phyloP scores from a whole-genome alignment of 2,113 vertebrate genomes.

The Phodopus roborovskii region DNA sequence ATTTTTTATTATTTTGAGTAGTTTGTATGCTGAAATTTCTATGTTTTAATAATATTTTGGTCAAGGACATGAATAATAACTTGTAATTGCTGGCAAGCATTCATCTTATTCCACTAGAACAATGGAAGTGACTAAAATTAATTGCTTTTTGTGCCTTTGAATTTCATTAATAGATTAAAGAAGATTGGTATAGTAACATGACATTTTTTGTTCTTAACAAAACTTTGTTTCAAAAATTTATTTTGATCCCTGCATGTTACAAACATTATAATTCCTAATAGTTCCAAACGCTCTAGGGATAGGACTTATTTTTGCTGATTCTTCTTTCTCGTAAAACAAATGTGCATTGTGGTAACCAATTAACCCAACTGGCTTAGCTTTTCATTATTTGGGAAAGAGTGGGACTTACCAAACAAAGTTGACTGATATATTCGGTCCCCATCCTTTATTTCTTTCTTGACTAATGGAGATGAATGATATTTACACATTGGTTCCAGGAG shows the following conservation, averaged over 20 bases:
- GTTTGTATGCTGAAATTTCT: background rate
- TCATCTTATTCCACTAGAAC: background rate
- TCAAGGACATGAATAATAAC: background rate
- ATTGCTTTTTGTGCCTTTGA: background rate
- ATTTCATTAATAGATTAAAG: background rate
- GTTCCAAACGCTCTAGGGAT: background rate
- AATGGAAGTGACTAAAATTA: background rate
- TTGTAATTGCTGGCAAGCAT: background rate
- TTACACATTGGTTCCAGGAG: background rate
- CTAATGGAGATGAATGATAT: background rate
- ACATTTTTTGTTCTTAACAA: background rate
- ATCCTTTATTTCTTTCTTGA: constrained; percentile 4
- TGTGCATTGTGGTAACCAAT: background rate
- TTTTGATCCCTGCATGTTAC: background rate
- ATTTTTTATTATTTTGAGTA: background rate
- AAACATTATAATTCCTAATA: background rate
- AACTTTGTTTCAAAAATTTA: background rate
- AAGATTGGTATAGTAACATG: background rate
- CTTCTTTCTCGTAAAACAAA: background rate
- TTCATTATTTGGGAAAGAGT: background rate
- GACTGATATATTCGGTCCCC: background rate
- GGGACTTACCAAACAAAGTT: background rate
- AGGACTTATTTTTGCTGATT: background rate
- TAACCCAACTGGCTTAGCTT: background rate
- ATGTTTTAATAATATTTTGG: background rate